Conservation (phyloP, 2,113 vertebrate genomes). For the Antidorcas marsupialis region DNA sequence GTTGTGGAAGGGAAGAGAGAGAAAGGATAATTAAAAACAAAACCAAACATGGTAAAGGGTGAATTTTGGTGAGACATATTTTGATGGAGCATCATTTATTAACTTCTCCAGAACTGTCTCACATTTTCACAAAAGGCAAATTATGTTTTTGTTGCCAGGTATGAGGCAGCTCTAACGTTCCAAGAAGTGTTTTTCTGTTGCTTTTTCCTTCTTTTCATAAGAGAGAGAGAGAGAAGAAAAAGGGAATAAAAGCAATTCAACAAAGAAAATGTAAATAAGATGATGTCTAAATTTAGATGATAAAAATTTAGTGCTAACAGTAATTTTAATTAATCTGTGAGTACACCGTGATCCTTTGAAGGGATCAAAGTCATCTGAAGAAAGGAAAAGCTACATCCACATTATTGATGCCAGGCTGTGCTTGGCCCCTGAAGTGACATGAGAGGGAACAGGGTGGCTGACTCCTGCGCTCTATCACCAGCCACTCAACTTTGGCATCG, state of each 20-base stretch:
- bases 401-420: neutral
- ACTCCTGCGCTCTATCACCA: neutral
- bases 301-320: neutral
- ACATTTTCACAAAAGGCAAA: neutral
- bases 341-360: neutral
- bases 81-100: neutral
- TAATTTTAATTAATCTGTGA: neutral
- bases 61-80: neutral
- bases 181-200: neutral
- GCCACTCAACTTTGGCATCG: neutral
- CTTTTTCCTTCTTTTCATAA: neutral
- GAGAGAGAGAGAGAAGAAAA: neutral
- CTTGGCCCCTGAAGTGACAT: neutral
- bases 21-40: neutral
- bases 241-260: neutral
- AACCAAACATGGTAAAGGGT: neutral
- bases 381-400: neutral
- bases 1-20: neutral
- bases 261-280: slow-evolving; percentile 7
- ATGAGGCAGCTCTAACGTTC: neutral
- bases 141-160: neutral
- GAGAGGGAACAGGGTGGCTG: neutral
- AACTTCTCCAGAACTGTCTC: slow-evolving; percentile 13
- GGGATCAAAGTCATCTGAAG: neutral
- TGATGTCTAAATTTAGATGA: neutral